Evolutionary conservation across 2,797 vertebrate genomes (phyloP).

Genomic region (Otolemur crassicaudatus): DNA sequence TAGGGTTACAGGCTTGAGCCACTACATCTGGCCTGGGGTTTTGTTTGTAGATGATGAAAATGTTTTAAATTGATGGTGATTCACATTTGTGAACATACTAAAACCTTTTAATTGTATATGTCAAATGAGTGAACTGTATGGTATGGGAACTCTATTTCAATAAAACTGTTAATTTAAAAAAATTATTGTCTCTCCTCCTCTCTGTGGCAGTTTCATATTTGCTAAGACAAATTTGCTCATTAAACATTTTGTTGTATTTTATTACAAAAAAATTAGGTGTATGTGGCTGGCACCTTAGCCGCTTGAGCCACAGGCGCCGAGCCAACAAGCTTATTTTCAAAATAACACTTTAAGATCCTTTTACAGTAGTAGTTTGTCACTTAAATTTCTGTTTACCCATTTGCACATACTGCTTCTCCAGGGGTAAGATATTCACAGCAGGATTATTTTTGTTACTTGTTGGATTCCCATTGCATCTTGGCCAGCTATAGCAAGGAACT

Average conservation of each 20-base stretch:
- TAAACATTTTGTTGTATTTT: conserved; percentile 88
- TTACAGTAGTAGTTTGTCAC: neutral
- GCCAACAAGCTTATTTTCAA: no score
- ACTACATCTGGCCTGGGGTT: neutral
- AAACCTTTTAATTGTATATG: neutral
- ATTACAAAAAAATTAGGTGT: neutral
- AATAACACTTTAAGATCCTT: neutral
- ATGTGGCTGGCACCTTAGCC: no score
- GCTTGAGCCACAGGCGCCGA: no score
- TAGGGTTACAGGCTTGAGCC: neutral
- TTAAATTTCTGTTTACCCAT: neutral
- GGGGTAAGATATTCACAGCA: neutral
- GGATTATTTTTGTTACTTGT: neutral
- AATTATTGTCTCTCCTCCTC: no score
- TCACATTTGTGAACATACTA: neutral
- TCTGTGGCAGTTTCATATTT: conserved; percentile 84
- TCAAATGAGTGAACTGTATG: neutral
- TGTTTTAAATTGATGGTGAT: neutral
- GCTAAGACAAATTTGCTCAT: conserved; percentile 86
- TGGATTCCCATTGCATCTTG: neutral
- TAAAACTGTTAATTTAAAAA: neutral
- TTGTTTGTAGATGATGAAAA: neutral
- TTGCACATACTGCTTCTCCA: neutral
- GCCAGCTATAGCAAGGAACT: neutral
- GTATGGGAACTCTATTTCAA: neutral